A percentile compares a stretch with the other conserved stretches of the same genome.
Evolutionary conservation across 2,888 invertebrate species (phyloP).

Genomic region (Pristionchus maxplancki): DNA sequence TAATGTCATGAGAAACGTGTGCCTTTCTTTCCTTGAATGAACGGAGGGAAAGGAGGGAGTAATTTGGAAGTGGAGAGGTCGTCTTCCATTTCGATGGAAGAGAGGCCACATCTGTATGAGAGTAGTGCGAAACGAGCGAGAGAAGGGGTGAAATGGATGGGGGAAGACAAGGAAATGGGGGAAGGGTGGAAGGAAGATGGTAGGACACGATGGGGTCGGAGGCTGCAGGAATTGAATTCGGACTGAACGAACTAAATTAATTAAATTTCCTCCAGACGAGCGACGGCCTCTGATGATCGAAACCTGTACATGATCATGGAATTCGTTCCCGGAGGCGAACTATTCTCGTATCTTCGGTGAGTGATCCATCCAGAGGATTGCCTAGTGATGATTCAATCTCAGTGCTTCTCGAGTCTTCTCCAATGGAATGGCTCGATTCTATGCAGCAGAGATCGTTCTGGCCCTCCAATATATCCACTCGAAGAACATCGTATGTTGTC

Average conservation of each 20-base stretch:
- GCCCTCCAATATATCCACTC: conserved; percentile 95
- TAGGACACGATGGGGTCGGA: background rate
- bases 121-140: background rate
- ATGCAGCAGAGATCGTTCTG: conserved; percentile 93
- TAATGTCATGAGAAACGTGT: background rate
- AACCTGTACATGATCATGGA: conserved; percentile 97
- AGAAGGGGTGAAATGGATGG: conserved; percentile 11
- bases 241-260: conserved; percentile 49
- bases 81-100: conserved; percentile 24
- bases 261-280: conserved; percentile 89
- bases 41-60: background rate
- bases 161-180: background rate
- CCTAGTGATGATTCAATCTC: conserved; percentile 45
- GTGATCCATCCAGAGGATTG: background rate
- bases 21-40: background rate
- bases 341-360: conserved; percentile 91
- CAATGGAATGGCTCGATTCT: conserved; percentile 85
- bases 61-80: background rate
- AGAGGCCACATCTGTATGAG: conserved; percentile 26
- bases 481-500: conserved; percentile 85
- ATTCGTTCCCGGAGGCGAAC: conserved; percentile 95
- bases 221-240: background rate
- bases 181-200: background rate
- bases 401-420: conserved; percentile 61
- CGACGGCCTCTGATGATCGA: conserved; percentile 91